Base-by-base conservation (phyloP, 64 coral and sea anemone species). In the Pachyseris speciosa region DNA sequence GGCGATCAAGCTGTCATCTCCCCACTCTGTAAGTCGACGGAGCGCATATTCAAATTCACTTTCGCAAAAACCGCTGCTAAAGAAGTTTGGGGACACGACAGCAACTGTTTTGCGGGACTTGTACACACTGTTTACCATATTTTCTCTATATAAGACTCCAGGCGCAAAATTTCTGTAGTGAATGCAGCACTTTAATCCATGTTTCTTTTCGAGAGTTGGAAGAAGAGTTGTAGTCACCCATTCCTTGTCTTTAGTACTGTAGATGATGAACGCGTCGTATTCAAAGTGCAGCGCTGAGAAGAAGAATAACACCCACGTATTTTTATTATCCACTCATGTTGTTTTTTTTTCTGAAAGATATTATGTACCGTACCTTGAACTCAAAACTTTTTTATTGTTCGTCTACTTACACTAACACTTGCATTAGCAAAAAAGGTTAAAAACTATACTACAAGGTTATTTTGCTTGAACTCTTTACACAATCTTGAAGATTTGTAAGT, bases 91-190 rank as follows among this genome's bases (percentile, higher is more conserved):
- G 44, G 74, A 78, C 9, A 78, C 49, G 7, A 78, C 74, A 36
- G 74, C 74, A 55, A 78, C 7, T 0, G n/a, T 55, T 19, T 78
- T 55, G 2, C 25, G 15, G 15, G 25, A 16, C 13, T 32, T 34
- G 47, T 78, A 78, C 1, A 78, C 74, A 34, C 74, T 78, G 11
- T 78, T 13, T 5, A 22, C 47, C 74, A 78, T 78, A 30, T 78
- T 78, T 36, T 55, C 9, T 17, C 24, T 5, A 34, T 32, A 32
- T 0, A 27, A 13, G 0, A 49, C n/a, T 34, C 74, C 74, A 53
- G 44, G 44, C 0, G 16, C 1, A 51, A 77, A 77, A 17, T 77
- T 27, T 51, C 74, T 51, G 44, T 33, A 52, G 16, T 52, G 44
- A 33, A 77, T 48, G 25, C 74, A 77, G 13, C 47, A 77, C 27